These are phyloP conservation scores for Drosophila sulfurigaster DNA, from an alignment of 1,140 invertebrate species.

Conservation along the genomic window DNA sequence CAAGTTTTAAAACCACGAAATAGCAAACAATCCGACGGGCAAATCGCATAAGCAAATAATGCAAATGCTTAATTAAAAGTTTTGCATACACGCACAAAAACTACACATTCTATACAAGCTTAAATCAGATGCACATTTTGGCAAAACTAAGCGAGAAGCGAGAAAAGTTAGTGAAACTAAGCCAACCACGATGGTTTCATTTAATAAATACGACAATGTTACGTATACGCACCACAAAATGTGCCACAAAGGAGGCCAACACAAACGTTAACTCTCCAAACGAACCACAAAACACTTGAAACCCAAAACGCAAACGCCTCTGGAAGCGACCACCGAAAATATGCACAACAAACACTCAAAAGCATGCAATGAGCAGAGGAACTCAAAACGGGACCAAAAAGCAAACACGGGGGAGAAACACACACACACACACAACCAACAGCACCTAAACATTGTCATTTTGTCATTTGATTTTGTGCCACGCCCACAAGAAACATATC, in stretches of 20 bases:
- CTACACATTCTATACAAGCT: conserved; percentile 11
- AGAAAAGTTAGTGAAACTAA: conserved; percentile 43
- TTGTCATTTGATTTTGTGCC: conserved; percentile 31
- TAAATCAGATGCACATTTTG: conserved; percentile 35
- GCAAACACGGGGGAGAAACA: conserved; percentile 3
- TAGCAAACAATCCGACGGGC: conserved; percentile 33
- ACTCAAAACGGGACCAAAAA: conserved; percentile 1
- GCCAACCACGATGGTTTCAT: conserved; percentile 54
- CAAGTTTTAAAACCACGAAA: conserved; percentile 28
- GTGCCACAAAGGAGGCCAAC: conserved; percentile 59
- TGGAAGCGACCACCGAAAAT: conserved; percentile 67
- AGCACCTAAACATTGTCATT: conserved; percentile 30
- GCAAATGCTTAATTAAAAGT: conserved; percentile 69
- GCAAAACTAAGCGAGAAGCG: conserved; percentile 22
- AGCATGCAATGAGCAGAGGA: conserved; percentile 38
- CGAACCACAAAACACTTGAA: conserved; percentile 71
- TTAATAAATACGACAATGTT: conserved; percentile 68
- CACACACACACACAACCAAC: conserved; percentile 26
- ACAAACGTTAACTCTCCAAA: conserved; percentile 67
- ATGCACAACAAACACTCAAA: conserved; percentile 67
- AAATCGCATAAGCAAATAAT: conserved; percentile 28
- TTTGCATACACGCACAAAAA: conserved; percentile 27
- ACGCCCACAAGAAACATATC: conserved; percentile 38
- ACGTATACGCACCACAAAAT: conserved; percentile 63
- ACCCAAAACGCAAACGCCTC: conserved; percentile 49